Evolutionary conservation across 92 coral and sea anemone species (phyloP), one percentile per base, ranked within the genome.

Genomic region (Actinostola sp.): DNA sequence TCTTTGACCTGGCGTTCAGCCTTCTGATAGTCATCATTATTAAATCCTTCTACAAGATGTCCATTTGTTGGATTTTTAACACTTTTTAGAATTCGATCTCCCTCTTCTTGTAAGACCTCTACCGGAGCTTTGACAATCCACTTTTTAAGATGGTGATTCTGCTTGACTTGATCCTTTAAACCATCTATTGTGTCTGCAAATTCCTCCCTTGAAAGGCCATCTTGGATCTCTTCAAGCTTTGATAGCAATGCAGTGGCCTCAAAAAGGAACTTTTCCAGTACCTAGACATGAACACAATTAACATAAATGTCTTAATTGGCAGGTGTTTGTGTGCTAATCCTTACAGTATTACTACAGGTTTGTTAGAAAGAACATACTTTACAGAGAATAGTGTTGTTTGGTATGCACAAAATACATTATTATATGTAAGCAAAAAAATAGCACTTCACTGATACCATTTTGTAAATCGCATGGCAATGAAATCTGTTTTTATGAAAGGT

Each of bases 61-160:
- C 83, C 92, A 73, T 76, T 79, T 27, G 78, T 78, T 32, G 89
- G 97, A 35, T 80, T 74, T 75, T 87, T 82, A 8, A 94, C 73
- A 55, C 82, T 75, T 27, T 63, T 83, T 34, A 89, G 84, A 16
- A 94, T 75, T 71, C 88, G 86, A n/a, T 89, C 84, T 12, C 98
- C 98, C 61, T 94, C 98, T 51, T 91, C 86, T 50, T 94, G 95
- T 11, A 94, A 85, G 0, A 87, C 81, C 72, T 94, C 98, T 39
- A 94, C 93, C 0, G 98, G 98, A 10, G 98, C 98, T 70, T 94
- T 94, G 48, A 94, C 87, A 1, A 94, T 94, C 98, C 98, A 94
- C 61, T 94, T 94, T 43, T 92, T 84, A 32, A 94, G 97, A 83
- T 94, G 98, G 51, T 94, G 98, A 58, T 94, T 92, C 24, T 92